Base-by-base conservation (phyloP, 2,113 vertebrate species). In the Seriola quinqueradiata region DNA sequence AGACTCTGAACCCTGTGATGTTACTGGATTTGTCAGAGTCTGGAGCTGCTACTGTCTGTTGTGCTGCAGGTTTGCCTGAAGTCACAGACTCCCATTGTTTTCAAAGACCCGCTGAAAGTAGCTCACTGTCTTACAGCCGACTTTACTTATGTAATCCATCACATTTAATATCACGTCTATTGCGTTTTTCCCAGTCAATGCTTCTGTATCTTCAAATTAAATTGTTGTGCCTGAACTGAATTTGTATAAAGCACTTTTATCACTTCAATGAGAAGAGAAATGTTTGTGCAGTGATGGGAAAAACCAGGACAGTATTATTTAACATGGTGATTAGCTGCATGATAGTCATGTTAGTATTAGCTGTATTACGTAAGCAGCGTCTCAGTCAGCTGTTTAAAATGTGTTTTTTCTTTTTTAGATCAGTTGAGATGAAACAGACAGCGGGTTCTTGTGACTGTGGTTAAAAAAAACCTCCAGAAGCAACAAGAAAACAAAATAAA, bases 51-150 rank as follows among this genome's bases (percentile, higher is more conserved):
- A 7, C 44, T 44, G n/a, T 68, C 54, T 65, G 50, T 40, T 65
- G 11, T 32, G 16, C 28, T 13, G 42, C 68, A 52, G 67, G 2
- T 72, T 85, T 34, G 38, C 61, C 68, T 61, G 11, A 21, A 72
- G 78, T 75, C 52, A 54, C 70, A 70, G 65, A 72, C 46, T 61
- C 36, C 46, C 14, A 8, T 55, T 61, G 71, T 69, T 69, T 74
- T n/a, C 46, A 63, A 25, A 68, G 28, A 46, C 23, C 36, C 63
- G 28, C 52, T 17, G 11, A 6, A 58, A 46, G 21, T 9, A 12
- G 14, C 78, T 81, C 61, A 65, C 28, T 28, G 38, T 57, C 48
- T 36, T 3, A 16, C 42, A 2, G 14, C 21, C 8, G 13, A n/a
- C 48, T 36, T 38, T 25, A 71, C 28, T 83, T 10, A 21, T 64